phyloP scores from a whole-genome alignment of 2,797 vertebrate genomes.

The Novumbra hubbsi region DNA sequence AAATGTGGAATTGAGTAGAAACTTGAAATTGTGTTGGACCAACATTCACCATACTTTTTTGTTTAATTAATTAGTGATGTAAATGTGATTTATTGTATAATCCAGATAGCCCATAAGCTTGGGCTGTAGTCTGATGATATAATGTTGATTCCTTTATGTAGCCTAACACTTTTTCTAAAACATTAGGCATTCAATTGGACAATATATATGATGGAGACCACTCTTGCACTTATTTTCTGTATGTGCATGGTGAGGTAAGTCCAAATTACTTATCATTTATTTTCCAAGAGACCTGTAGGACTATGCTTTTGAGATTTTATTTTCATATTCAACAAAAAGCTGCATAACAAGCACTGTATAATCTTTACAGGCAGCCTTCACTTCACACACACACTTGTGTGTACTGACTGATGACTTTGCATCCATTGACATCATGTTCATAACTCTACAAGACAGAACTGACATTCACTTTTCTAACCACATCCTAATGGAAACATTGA shows the following conservation, averaged over 20 bases:
- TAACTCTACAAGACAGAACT: neutral
- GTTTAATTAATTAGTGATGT: neutral
- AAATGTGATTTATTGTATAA: neutral
- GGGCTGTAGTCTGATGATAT: slow-evolving; percentile 41
- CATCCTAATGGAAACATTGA: neutral
- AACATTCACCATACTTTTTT: neutral
- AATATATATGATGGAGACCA: neutral
- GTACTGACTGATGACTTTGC: neutral
- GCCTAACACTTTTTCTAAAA: neutral
- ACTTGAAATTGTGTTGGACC: neutral
- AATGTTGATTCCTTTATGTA: slow-evolving; percentile 37
- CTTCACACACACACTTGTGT: neutral
- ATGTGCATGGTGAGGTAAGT: neutral
- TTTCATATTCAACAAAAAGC: neutral
- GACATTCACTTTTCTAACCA: neutral
- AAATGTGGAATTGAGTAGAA: neutral
- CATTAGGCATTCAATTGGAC: neutral
- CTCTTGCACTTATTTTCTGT: neutral
- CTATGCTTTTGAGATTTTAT: neutral
- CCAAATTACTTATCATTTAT: neutral
- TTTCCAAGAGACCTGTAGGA: neutral
- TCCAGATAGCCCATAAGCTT: slow-evolving; percentile 11
- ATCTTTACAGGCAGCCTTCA: neutral
- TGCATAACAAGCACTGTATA: neutral
- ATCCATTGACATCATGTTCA: neutral